A percentile compares a stretch with the other conserved stretches of the same genome.
phyloP scores from a whole-genome alignment of 2,888 invertebrate genomes.

The Odontocolon sp. region DNA sequence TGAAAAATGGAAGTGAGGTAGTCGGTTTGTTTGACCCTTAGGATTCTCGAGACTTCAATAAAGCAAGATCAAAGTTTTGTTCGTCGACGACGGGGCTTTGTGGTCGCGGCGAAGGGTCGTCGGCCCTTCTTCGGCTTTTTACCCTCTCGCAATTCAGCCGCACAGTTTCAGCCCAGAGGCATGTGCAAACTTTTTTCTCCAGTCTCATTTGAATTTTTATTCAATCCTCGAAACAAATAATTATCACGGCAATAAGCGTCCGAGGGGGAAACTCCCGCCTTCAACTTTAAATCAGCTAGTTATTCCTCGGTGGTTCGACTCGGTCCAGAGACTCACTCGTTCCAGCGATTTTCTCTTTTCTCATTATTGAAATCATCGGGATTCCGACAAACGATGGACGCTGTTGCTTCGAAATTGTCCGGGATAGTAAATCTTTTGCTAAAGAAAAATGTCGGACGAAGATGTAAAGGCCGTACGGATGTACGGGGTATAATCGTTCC shows the following conservation, averaged over 20 bases:
- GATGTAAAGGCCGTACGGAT: conserved; percentile 7
- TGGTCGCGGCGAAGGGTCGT: conserved; percentile 26
- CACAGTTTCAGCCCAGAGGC: conserved; percentile 52
- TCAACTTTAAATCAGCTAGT: conserved; percentile 48
- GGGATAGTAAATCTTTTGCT: background rate
- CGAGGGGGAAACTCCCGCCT: conserved; percentile 20
- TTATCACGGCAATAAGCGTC: conserved; percentile 75
- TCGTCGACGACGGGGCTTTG: conserved; percentile 37
- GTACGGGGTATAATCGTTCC: conserved; percentile 46
- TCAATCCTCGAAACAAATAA: conserved; percentile 77
- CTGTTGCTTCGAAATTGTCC: too few relatives aligned
- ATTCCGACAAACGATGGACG: conserved; percentile 47
- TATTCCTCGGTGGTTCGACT: too few relatives aligned
- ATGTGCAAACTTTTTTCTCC: conserved; percentile 69
- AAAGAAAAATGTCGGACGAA: background rate
- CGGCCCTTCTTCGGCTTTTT: conserved; percentile 26
- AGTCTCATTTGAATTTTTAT: conserved; percentile 78
- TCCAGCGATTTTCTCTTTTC: conserved; percentile 4
- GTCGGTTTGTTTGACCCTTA: conserved; percentile 60
- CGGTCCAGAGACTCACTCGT: conserved; percentile 15
- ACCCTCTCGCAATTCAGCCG: conserved; percentile 42
- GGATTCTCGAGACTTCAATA: conserved; percentile 73
- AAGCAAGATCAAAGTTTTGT: conserved; percentile 78
- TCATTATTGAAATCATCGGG: conserved; percentile 12
- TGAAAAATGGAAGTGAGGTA: conserved; percentile 65